Base-by-base conservation (phyloP, 2,113 vertebrate genomes). In the Hydropotes inermis region DNA sequence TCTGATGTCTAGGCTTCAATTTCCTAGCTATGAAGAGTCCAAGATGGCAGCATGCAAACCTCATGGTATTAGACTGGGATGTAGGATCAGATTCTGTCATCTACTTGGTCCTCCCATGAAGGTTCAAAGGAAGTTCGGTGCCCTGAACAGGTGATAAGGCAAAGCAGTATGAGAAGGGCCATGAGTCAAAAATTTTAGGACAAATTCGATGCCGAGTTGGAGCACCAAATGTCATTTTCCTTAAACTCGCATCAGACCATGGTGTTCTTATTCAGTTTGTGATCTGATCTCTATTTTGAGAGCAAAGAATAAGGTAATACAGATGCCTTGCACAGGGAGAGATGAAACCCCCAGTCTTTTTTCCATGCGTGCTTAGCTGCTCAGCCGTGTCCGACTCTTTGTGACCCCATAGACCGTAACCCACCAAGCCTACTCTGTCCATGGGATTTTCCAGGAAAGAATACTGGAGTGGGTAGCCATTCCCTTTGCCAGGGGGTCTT, bases 321-420 rank as follows among this genome's bases (percentile, higher is more conserved):
- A 10, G 57, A 45, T 3, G 13, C 28, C 50, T 36, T 39, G n/a
- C 8, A 28, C 13, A 8, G 17, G 58, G 36, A 36, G 50, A 76
- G 17, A 10, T 6, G 2, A 30, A 60, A 25, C 30, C 6, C 16
- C 25, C n/a, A 10, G 11, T 70, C 33, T 52, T 50, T 39, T 67
- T 70, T 70, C 19, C 67, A 70, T 23, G 67, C 1, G 0, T 70
- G 4, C 64, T 70, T 70, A 21, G 64, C 21, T 70, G 64, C 64
- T 70, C n/a, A 70, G 64, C 5, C 2, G 0, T 70, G 9, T 39
- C n/a, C 0, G n/a, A 70, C 67, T 70, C 67, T 39, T 70, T 39
- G n/a, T 5, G 67, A 39, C 10, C n/a, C n/a, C 67, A 39, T 23
- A 70, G n/a, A 12, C 67, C 0, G 0, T 70, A 39, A 39, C n/a